Evolutionary conservation across 2,113 vertebrate genomes (phyloP), one percentile per base, ranked within the genome.

Genomic region (Apaloderma vittatum): DNA sequence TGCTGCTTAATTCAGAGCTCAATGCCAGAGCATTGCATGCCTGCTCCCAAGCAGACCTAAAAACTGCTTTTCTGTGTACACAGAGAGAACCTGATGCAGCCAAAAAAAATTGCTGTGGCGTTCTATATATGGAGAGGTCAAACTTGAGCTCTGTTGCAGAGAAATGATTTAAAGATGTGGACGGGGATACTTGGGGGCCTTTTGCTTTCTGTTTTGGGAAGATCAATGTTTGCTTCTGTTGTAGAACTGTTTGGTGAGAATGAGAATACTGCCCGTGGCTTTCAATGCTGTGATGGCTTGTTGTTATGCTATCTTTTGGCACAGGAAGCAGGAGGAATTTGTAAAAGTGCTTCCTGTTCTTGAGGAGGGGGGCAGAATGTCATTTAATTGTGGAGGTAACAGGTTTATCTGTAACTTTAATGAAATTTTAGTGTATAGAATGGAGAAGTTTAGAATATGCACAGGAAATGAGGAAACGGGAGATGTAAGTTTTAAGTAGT

Each of bases 1-100:
- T 63, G 30, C 61, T 93, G 58, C 85, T 76, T 61, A 71, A 83
- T 86, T 85, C 71, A 57, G 82, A 88, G 51, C 58, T 82, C 3
- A 26, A 0, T 70, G 74, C 46, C 70, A 65, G 65, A 19, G 46
- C 8, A 1, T 43, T 78, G 52, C 45, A 3, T 72, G 66, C 20
- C 55, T 70, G 27, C 83, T 79, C 58, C 27, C 34, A 40, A 30
- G 62, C 40, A 75, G 46, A 76, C 66, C n/a, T 63, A 16, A 51
- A 59, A 81, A 51, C 3, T 0, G 0, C 84, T 85, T 45, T 45
- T 65, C 34, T n/a, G 12, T 61, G 49, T 54, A 9, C 59, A 55
- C 63, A 66, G 65, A 83, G 74, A 86, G 32, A 91, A 45, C 26
- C 43, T 62, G 63, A 68, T 54, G 49, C 24, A 84, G 74, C 55